phyloP scores from a whole-genome alignment of 2,113 vertebrate genomes.

The Epinephelus lanceolatus region DNA sequence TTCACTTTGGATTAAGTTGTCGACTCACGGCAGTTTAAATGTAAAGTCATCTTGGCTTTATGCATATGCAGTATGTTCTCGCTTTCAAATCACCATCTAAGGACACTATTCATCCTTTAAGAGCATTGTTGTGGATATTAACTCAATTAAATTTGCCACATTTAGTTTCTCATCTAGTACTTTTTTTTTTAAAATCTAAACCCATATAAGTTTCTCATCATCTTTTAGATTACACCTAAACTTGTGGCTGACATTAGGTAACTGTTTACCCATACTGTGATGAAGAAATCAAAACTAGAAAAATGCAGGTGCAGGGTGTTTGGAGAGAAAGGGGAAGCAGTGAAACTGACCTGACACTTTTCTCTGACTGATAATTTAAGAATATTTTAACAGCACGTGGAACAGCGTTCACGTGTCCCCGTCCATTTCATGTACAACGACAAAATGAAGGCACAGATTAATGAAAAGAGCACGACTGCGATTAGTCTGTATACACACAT shows the following conservation, averaged over 20 bases:
- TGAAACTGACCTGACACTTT: slow-evolving; percentile 14
- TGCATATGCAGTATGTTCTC: slow-evolving; percentile 27
- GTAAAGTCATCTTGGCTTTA: slow-evolving; percentile 20
- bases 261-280: neutral
- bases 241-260: slow-evolving; percentile 5
- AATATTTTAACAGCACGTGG: slow-evolving; percentile 15
- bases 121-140: slow-evolving; percentile 19
- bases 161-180: neutral
- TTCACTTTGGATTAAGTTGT: slow-evolving; percentile 35
- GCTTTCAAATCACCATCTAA: slow-evolving; percentile 26
- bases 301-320: slow-evolving; percentile 19
- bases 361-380: slow-evolving; percentile 25
- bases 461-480: slow-evolving; percentile 71
- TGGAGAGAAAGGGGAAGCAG: slow-evolving; percentile 18
- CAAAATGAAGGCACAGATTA: slow-evolving; percentile 82
- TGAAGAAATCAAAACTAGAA: slow-evolving; percentile 15
- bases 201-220: neutral
- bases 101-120: slow-evolving; percentile 21
- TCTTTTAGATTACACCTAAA: slow-evolving; percentile 28
- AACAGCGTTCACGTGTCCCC: slow-evolving; percentile 21
- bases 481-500: slow-evolving; percentile 57
- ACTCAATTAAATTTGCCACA: slow-evolving; percentile 11
- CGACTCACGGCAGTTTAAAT: slow-evolving; percentile 30
- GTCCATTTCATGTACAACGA: slow-evolving; percentile 51
- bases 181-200: neutral